Conservation (phyloP, 2,797 vertebrate genomes). For the Pseudochromis fuscus region DNA sequence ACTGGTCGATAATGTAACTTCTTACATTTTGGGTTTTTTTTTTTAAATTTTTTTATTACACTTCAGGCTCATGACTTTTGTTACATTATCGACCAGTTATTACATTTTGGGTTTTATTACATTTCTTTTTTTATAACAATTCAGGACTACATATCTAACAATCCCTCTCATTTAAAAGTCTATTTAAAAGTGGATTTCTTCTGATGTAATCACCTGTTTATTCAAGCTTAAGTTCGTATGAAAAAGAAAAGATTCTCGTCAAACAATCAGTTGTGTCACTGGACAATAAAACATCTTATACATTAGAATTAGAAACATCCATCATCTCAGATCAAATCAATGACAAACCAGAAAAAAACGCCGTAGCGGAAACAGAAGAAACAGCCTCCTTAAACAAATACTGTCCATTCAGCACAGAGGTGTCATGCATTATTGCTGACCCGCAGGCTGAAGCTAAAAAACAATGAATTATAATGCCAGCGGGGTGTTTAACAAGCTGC, state of each 20-base stretch:
- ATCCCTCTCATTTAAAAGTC: too few relatives aligned
- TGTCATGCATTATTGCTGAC: slow-evolving; percentile 51
- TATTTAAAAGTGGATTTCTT: neutral
- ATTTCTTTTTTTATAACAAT: too few relatives aligned
- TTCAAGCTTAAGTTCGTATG: neutral
- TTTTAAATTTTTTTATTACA: too few relatives aligned
- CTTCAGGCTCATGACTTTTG: too few relatives aligned
- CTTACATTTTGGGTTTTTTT: too few relatives aligned
- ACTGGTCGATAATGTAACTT: too few relatives aligned
- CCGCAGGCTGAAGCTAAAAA: slow-evolving; percentile 38
- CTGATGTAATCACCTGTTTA: neutral
- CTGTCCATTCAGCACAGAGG: slow-evolving; percentile 37
- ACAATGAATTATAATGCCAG: slow-evolving; percentile 46
- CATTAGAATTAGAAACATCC: too few relatives aligned
- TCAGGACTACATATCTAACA: too few relatives aligned
- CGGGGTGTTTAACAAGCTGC: slow-evolving; percentile 52
- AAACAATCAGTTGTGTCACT: neutral
- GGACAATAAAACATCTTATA: too few relatives aligned
- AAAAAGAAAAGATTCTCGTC: neutral
- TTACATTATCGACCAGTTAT: too few relatives aligned
- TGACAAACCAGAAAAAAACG: neutral
- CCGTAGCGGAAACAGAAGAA: slow-evolving; percentile 23
- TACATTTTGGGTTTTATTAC: too few relatives aligned
- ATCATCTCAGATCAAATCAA: slow-evolving; percentile 17
- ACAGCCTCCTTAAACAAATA: slow-evolving; percentile 14